Conservation (phyloP, 2,113 vertebrate species). For the Chiloscyllium plagiosum region DNA sequence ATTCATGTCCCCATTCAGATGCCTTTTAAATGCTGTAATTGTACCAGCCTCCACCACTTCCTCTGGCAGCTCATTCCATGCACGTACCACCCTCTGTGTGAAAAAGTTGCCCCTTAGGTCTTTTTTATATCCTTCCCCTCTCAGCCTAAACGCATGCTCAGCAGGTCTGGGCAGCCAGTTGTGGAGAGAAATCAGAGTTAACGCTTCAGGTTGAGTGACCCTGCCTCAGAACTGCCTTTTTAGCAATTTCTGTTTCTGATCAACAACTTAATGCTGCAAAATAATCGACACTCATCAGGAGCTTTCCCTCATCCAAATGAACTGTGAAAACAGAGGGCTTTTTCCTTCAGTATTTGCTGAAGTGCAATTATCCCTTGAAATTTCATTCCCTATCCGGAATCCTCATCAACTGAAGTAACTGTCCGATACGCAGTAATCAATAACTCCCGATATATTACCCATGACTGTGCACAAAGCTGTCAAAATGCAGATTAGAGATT, state of each 20-base stretch:
- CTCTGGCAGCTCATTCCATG: no score
- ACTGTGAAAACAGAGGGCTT: slow-evolving; percentile 10
- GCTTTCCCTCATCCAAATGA: not conserved
- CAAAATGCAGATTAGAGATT: not conserved
- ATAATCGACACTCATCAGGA: not conserved
- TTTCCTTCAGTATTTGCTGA: not conserved
- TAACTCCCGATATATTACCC: not conserved
- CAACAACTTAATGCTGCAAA: not conserved
- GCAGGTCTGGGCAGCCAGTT: no score
- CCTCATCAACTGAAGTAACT: slow-evolving; percentile 1
- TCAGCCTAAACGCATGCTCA: no score
- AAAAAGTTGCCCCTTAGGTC: no score
- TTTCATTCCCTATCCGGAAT: not conserved
- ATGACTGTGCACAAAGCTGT: not conserved
- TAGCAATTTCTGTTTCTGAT: not conserved
- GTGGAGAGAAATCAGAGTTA: no score
- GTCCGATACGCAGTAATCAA: slow-evolving; percentile 1
- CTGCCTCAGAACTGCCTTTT: not conserved
- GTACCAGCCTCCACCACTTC: no score
- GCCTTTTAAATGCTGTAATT: no score
- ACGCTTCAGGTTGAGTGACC: no score
- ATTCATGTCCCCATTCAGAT: no score
- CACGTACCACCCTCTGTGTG: no score
- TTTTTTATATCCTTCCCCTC: no score
- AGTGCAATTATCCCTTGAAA: not conserved